Evolutionary conservation across 1,140 invertebrate species (phyloP).

Genomic region (Halictus rubicundus): DNA sequence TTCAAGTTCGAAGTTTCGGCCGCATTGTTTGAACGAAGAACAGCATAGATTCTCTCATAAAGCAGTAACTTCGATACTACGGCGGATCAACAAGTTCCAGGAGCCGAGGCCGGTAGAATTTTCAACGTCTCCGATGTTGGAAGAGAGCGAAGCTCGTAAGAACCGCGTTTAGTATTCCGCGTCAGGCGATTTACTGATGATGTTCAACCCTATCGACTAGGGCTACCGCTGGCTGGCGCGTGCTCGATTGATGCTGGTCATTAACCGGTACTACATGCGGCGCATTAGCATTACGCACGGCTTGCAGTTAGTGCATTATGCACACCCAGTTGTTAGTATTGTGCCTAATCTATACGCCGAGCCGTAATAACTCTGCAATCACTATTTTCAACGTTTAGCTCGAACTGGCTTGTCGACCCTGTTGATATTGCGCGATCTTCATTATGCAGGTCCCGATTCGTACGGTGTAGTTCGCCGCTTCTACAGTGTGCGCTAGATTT

Average conservation of each 20-base stretch:
- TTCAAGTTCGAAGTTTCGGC: too few species aligned
- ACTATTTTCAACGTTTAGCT: background rate
- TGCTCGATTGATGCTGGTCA: slow-evolving; percentile 14
- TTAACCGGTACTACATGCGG: slow-evolving; percentile 1
- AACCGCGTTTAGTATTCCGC: background rate
- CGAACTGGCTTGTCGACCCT: too few species aligned
- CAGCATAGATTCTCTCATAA: too few species aligned
- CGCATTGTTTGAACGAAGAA: too few species aligned
- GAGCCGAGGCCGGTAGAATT: background rate
- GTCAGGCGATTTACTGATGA: background rate
- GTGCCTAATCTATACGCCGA: slow-evolving; percentile 2
- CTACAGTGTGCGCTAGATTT: too few species aligned
- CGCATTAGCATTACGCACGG: slow-evolving; percentile 20
- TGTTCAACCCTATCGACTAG: background rate
- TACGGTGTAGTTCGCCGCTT: too few species aligned
- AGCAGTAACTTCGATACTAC: too few species aligned
- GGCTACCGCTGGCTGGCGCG: background rate
- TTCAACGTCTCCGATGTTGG: background rate
- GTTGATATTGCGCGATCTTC: too few species aligned
- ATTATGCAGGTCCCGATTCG: too few species aligned
- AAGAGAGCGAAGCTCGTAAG: background rate
- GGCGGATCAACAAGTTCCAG: too few species aligned
- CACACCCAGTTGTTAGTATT: too few species aligned
- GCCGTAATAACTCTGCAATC: background rate
- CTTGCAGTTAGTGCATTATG: slow-evolving; percentile 2